phyloP scores from a whole-genome alignment of 2,113 vertebrate species.

The Synchiropus splendidus region DNA sequence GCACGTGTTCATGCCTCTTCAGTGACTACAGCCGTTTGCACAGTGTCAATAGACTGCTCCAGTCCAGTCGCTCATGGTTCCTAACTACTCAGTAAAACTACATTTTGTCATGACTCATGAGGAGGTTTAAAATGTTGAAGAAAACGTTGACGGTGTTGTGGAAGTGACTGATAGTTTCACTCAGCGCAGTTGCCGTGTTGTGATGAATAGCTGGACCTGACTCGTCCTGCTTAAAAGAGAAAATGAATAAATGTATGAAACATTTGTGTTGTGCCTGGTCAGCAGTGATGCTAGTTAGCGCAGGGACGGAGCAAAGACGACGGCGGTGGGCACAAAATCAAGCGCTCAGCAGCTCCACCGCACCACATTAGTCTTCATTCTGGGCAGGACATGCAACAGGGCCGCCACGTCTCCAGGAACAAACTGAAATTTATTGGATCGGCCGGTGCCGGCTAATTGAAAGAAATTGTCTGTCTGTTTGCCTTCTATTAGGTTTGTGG shows the following conservation, averaged over 20 bases:
- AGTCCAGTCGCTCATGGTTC: too few species aligned
- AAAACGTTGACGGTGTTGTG: too few species aligned
- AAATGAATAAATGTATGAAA: constrained; percentile 64
- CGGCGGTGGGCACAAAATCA: constrained; percentile 39
- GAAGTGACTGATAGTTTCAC: constrained; percentile 31
- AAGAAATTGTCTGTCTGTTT: constrained; percentile 77
- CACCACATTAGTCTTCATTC: constrained; percentile 75
- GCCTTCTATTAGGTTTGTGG: constrained; percentile 48
- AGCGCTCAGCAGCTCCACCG: constrained; percentile 61
- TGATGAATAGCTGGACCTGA: constrained; percentile 53
- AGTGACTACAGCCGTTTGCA: too few species aligned
- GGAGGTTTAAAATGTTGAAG: too few species aligned
- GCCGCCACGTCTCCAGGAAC: constrained; percentile 59
- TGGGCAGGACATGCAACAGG: constrained; percentile 62
- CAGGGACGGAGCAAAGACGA: constrained; percentile 15
- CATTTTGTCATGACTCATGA: too few species aligned
- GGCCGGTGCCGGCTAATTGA: constrained; percentile 68
- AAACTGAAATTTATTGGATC: constrained; percentile 73
- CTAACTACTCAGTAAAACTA: too few species aligned
- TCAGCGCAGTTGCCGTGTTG: constrained; percentile 42
- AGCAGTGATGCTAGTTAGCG: constrained; percentile 52
- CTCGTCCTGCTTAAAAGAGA: constrained; percentile 58
- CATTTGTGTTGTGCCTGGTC: constrained; percentile 54
- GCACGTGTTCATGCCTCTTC: too few species aligned
- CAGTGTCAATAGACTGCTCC: too few species aligned